Evolutionary conservation across 2,797 vertebrate species (phyloP), one percentile per base, ranked within the genome.

Genomic region (Myiotriccus ornatus): DNA sequence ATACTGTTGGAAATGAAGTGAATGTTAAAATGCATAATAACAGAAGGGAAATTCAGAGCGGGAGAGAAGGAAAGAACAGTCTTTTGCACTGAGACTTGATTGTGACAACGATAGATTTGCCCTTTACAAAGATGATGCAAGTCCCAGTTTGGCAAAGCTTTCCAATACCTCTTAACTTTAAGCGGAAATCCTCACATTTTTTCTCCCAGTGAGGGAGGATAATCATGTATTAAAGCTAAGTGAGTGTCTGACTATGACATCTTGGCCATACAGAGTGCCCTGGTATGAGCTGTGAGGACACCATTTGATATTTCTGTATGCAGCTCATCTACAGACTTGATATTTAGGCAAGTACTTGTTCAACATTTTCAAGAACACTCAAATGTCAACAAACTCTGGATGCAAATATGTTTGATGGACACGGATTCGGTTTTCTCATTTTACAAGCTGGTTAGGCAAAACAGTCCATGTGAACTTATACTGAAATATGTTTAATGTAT

Each of bases 51-150:
- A 52, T 44, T 32, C 49, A 37, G 22, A 10, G 10, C 12, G 34
- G 46, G 46, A 49, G 34, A 34, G 21, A 0, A 0, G 1, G 1
- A 24, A 75, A 9, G 30, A 27, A 49, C 18, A 74, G 23, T 4
- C 27, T 62, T 41, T 62, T 62, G 7, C 62, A 41, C 55, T 62
- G 32, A 56, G 16, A 57, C 10, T 46, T n/a, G 37, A 46, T n/a
- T 62, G 27, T 46, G 39, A 41, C 16, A 64, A 47, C 1, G 2
- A 41, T 8, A 35, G 47, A 24, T 56, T 28, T 73, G 8, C 10
- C 18, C 12, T 43, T 60, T 16, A 59, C n/a, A 46, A 55, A 62
- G 7, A 25, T 67, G 19, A 34, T 37, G 14, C 30, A 32, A 18
- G 8, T 56, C 35, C 35, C 32, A 24, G 16, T 39, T 47, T 23